Evolutionary conservation across 2,888 invertebrate genomes (phyloP).

Genomic region (Epinotia demarniana): DNA sequence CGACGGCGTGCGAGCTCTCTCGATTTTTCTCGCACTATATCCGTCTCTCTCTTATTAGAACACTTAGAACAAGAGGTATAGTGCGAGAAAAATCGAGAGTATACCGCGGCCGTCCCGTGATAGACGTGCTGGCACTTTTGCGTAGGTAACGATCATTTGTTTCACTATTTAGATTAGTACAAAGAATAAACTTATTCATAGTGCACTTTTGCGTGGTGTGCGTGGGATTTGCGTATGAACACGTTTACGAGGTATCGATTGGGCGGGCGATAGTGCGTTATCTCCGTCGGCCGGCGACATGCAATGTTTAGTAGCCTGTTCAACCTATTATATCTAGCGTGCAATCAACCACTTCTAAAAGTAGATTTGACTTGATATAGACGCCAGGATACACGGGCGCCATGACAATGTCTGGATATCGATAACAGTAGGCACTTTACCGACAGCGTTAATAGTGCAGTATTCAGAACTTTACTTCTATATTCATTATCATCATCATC

Average conservation of each 20-base stretch:
- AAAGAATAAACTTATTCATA: neutral
- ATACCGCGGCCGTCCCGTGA: too few species aligned
- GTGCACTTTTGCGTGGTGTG: neutral
- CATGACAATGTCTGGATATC: neutral
- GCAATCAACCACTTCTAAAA: too few species aligned
- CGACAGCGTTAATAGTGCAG: too few species aligned
- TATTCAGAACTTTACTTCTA: too few species aligned
- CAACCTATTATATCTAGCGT: neutral
- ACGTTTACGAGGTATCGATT: slow-evolving; percentile 24
- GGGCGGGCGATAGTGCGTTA: slow-evolving; percentile 26
- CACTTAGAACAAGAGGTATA: too few species aligned
- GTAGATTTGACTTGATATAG: too few species aligned
- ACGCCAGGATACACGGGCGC: neutral
- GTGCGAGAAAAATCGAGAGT: too few species aligned
- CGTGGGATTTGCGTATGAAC: slow-evolving; percentile 4
- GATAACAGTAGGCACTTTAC: neutral
- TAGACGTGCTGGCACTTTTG: neutral
- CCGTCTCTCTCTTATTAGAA: too few species aligned
- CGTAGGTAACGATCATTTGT: neutral
- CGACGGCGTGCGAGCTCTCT: too few species aligned
- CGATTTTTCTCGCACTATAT: too few species aligned
- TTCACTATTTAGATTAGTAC: too few species aligned
- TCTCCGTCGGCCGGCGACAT: slow-evolving; percentile 9
- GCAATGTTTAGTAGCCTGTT: slow-evolving; percentile 15
- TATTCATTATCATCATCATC: too few species aligned